Evolutionary conservation across 2,888 invertebrate species (phyloP).

Genomic region (Parnassius apollo): DNA sequence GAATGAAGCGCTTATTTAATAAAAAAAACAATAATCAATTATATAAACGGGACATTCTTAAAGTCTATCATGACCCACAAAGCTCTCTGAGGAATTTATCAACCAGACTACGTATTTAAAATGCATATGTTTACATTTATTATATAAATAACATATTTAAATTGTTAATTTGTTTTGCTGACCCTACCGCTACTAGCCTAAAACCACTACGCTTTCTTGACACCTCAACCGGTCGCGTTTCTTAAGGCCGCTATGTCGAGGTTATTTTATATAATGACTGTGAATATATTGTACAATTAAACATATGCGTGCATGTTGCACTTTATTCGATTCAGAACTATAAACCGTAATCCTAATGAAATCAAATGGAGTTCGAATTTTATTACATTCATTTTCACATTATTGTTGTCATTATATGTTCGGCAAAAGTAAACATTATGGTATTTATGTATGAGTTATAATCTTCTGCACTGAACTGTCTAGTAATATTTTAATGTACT

Average conservation of each 20-base stretch:
- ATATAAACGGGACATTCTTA: slow-evolving; percentile 58
- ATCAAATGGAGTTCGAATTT: too few relatives aligned
- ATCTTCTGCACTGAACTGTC: too few relatives aligned
- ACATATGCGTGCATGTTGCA: too few relatives aligned
- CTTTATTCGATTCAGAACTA: too few relatives aligned
- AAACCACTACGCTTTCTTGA: slow-evolving; percentile 10
- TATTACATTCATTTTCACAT: too few relatives aligned
- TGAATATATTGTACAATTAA: too few relatives aligned
- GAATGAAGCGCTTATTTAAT: too few relatives aligned
- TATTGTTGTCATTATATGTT: too few relatives aligned
- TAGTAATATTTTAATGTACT: too few relatives aligned
- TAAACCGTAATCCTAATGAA: too few relatives aligned
- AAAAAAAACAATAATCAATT: slow-evolving; percentile 19
- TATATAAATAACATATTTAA: background rate
- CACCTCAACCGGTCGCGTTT: slow-evolving; percentile 4
- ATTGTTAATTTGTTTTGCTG: background rate
- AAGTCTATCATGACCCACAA: slow-evolving; percentile 6
- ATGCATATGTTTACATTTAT: background rate
- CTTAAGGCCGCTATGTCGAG: slow-evolving; percentile 22
- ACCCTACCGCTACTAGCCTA: slow-evolving; percentile 2
- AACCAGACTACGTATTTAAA: background rate
- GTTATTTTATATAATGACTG: slow-evolving; percentile 11
- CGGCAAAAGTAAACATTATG: too few relatives aligned
- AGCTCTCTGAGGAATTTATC: background rate
- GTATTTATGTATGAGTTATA: too few relatives aligned